Base-by-base conservation (phyloP, 2,888 invertebrate genomes). In the Stegana nigrithorax region DNA sequence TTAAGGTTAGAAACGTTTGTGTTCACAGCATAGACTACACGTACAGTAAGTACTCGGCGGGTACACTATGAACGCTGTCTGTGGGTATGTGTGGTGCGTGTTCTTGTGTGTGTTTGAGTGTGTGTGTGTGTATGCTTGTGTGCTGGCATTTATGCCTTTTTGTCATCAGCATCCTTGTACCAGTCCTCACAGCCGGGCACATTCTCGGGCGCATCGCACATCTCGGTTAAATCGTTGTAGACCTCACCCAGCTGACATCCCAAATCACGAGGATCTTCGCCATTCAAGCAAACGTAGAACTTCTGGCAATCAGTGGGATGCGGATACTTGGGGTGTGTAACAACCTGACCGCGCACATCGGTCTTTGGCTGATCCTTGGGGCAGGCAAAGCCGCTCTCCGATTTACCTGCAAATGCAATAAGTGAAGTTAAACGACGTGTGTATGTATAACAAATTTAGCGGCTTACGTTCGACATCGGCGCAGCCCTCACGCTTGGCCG, bases 151-250 rank as follows among this genome's bases (percentile, higher is more conserved):
- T 83, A 82, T 58, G 79, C 71, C 64, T 85, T 87, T 64, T 89
- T 87, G 50, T 91, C 91, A 62, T 93, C 93, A n/a, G 87, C 74
- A 69, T 94, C 93, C 86, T 94, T 94, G 89, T 93, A 95, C 94
- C 94, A 95, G 83, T 95, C 93, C 90, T 94, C 94, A 80, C 96
- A 96, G 89, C 94, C 95, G 73, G 91, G 89, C 60, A 96, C 96
- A 85, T 95, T 95, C 86, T 95, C 94, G 29, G 95, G 95, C 1
- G 93, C 91, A 83, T 96, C 96, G 84, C 96, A 96, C 83, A 89
- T 90, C 85, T 93, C 92, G 0, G 89, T 87, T 69, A 91, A 91
- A 71, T 95, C 94, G 82, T 96, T 96, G 88, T 95, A 96, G n/a
- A 95, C 96, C 82, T 93, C 93, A 64, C 96, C 95, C 60, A 91